Conservation (phyloP, 2,888 invertebrate genomes). For the Drosophila colorata region DNA sequence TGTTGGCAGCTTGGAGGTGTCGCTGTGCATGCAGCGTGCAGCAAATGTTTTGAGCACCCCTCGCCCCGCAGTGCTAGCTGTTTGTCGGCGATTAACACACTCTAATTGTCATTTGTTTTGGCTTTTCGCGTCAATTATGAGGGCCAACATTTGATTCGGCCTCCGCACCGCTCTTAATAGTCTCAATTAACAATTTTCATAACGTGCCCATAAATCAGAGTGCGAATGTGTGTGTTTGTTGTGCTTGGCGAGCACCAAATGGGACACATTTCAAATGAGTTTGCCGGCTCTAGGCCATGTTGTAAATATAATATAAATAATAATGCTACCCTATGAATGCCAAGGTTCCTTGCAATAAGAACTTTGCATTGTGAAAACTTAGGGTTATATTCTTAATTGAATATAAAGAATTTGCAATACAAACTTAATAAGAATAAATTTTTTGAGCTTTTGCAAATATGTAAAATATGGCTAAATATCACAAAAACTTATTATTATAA, state of each 20-base stretch:
- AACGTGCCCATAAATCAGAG: constrained; percentile 34
- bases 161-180: constrained; percentile 13
- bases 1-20: constrained; percentile 37
- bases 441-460: no score
- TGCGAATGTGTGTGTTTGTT: constrained; percentile 5
- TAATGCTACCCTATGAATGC: constrained; percentile 6
- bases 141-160: constrained; percentile 20
- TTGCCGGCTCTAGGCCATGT: constrained; percentile 16
- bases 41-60: constrained; percentile 31
- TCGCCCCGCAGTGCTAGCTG: constrained; percentile 3
- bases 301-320: constrained; percentile 51
- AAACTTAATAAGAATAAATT: no score
- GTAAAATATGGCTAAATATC: no score
- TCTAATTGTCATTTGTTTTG: constrained; percentile 76
- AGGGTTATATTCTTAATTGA: no score
- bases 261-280: constrained; percentile 28
- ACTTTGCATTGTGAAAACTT: no score
- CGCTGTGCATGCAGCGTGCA: constrained; percentile 47
- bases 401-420: no score
- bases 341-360: no score
- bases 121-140: constrained; percentile 29
- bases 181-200: constrained; percentile 42
- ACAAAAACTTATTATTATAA: no score
- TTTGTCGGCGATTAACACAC: constrained; percentile 69
- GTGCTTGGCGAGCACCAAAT: constrained; percentile 9